A percentile compares a stretch with the other conserved stretches of the same genome.
Conservation (phyloP, 2,113 vertebrate species). For the Ictalurus punctatus region DNA sequence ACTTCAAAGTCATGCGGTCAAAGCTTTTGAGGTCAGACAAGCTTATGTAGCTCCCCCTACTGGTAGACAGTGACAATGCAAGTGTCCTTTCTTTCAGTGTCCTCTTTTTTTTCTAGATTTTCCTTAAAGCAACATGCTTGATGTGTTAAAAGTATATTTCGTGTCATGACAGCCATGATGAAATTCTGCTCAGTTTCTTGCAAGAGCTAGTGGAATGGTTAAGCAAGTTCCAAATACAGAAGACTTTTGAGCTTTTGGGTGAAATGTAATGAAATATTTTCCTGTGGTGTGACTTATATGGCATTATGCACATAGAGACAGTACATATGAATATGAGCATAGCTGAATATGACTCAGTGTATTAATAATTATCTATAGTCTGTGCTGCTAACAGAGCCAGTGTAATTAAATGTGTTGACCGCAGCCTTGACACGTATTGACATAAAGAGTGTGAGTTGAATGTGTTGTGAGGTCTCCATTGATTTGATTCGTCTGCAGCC, state of each 20-base stretch:
- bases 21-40: slow-evolving; percentile 27
- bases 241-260: background rate
- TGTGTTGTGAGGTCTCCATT: slow-evolving; percentile 20
- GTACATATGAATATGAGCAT: background rate
- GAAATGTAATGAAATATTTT: slow-evolving; percentile 3
- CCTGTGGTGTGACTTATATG: background rate
- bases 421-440: slow-evolving; percentile 39
- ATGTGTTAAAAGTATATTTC: slow-evolving; percentile 26
- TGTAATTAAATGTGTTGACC: slow-evolving; percentile 30
- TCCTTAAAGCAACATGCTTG: slow-evolving; percentile 11
- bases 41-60: slow-evolving; percentile 48
- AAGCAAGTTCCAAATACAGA: background rate
- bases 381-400: slow-evolving; percentile 25
- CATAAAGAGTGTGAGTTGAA: slow-evolving; percentile 18
- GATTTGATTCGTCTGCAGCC: slow-evolving; percentile 43
- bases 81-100: background rate
- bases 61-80: slow-evolving; percentile 35
- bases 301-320: background rate
- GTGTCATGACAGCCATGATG: slow-evolving; percentile 8
- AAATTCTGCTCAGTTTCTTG: slow-evolving; percentile 9
- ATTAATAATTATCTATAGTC: background rate
- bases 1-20: slow-evolving; percentile 4
- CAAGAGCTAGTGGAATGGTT: slow-evolving; percentile 14
- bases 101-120: background rate
- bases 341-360: background rate